Conservation (phyloP, 35 echinoderm and acorn worm genomes). For the Antedon bifida region DNA sequence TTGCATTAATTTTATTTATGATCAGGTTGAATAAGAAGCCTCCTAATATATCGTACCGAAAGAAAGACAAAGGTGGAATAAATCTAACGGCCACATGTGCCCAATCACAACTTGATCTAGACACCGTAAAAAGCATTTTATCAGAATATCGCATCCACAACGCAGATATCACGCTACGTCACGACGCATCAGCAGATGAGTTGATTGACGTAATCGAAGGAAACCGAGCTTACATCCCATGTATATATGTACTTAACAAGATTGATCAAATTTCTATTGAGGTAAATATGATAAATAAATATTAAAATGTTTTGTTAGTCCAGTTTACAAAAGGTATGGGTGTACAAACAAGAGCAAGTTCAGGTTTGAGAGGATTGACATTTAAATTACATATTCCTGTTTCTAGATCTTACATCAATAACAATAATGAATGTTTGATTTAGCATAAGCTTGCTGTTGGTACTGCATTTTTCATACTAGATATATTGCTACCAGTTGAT, state of each 20-base stretch:
- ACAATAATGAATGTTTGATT: too few species aligned
- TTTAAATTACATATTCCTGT: too few species aligned
- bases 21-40: slow-evolving; percentile 86
- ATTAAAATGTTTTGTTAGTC: too few species aligned
- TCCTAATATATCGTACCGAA: slow-evolving; percentile 69
- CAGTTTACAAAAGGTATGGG: too few species aligned
- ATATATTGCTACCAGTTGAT: too few species aligned
- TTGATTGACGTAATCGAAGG: slow-evolving; percentile 91
- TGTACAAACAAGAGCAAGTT: too few species aligned
- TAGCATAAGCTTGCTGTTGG: too few species aligned
- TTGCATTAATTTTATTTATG: too few species aligned
- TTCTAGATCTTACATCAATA: too few species aligned
- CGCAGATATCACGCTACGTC: slow-evolving; percentile 65
- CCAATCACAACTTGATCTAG: slow-evolving; percentile 60
- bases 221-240: slow-evolving; percentile 77
- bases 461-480: too few species aligned
- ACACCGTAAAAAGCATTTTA: slow-evolving; percentile 55
- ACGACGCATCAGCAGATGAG: slow-evolving; percentile 57
- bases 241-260: slow-evolving; percentile 94
- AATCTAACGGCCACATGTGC: slow-evolving; percentile 70
- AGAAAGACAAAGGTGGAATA: slow-evolving; percentile 91
- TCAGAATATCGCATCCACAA: slow-evolving; percentile 97
- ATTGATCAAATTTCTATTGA: slow-evolving; percentile 99
- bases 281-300: too few species aligned
- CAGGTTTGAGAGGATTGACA: too few species aligned